Evolutionary conservation across 2,113 vertebrate genomes (phyloP), one percentile per base, ranked within the genome.

Genomic region (Melospiza georgiana): DNA sequence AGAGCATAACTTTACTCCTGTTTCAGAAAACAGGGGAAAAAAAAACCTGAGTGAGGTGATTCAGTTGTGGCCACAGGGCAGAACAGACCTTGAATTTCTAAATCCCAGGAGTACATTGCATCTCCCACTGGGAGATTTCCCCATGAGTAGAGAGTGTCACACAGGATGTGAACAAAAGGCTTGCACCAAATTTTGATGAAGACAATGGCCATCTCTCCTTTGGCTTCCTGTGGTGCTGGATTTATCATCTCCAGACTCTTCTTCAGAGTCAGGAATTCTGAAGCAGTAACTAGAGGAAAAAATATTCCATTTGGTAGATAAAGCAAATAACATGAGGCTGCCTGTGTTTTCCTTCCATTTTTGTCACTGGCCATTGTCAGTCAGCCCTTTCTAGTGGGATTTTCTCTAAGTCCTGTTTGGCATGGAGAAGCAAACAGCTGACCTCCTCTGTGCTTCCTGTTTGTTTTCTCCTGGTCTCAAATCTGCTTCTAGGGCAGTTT

Each of bases 141-240:
- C 27, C 8, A 5, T 37, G 67, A 65, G 11, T 18, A 67, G 61
- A 31, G 7, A 14, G 11, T 8, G 8, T 74, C 1, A 17, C 25
- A 20, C 3, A 18, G 7, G 19, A 3, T 86, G 37, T 52, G 49
- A 76, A 22, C 49, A 51, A 66, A 77, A 74, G 11, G 2, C 6
- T 83, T 65, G 35, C 17, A 37, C 19, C 51, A 66, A 69, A 62
- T 7, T 43, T 3, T 3, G 17, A 13, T 58, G 13, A 55, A 77
- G 16, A 21, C 12, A 57, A 5, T 4, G 11, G 11, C 6, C 16
- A n/a, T 39, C 23, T 85, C 52, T 59, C 24, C 0, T 0, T 33
- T 55, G 46, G 8, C 33, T 77, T 80, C 25, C 33, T 69, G 51
- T 27, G 44, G 11, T 6, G 2, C 21, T 71, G 35, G 14, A 31